phyloP scores from a whole-genome alignment of 2,888 invertebrate species.

The Caenorhabditis zanzibari region DNA sequence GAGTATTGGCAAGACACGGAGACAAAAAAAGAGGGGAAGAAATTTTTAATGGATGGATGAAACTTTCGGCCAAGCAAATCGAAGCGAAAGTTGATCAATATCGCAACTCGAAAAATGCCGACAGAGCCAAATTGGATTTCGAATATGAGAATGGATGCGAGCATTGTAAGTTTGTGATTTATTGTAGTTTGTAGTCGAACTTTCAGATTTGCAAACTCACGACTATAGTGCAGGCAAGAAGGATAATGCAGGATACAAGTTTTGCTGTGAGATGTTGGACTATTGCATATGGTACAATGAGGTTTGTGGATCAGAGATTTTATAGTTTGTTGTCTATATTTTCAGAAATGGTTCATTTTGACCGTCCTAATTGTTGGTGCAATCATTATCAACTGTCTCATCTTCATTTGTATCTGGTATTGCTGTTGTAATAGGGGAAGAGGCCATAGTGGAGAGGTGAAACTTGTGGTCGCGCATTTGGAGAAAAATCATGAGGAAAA shows the following conservation, averaged over 20 bases:
- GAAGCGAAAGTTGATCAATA: too few species aligned
- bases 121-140: too few species aligned
- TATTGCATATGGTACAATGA: constrained; percentile 11
- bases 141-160: too few species aligned
- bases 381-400: background rate
- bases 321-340: background rate
- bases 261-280: constrained; percentile 8
- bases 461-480: background rate
- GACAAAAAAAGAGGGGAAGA: too few species aligned
- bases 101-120: too few species aligned
- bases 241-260: background rate
- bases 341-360: background rate
- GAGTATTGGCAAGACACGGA: too few species aligned
- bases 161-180: too few species aligned
- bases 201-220: background rate
- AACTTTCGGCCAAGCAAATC: too few species aligned
- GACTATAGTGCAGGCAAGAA: background rate
- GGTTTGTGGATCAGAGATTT: background rate
- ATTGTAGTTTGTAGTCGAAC: background rate
- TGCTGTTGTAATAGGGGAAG: background rate
- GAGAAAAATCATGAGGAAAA: background rate
- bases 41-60: too few species aligned
- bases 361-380: background rate
- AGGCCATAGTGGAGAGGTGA: background rate
- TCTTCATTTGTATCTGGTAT: background rate